These are phyloP conservation scores for Cephus nigrinus DNA, from an alignment of 2,888 invertebrate genomes.

Conservation along the genomic window DNA sequence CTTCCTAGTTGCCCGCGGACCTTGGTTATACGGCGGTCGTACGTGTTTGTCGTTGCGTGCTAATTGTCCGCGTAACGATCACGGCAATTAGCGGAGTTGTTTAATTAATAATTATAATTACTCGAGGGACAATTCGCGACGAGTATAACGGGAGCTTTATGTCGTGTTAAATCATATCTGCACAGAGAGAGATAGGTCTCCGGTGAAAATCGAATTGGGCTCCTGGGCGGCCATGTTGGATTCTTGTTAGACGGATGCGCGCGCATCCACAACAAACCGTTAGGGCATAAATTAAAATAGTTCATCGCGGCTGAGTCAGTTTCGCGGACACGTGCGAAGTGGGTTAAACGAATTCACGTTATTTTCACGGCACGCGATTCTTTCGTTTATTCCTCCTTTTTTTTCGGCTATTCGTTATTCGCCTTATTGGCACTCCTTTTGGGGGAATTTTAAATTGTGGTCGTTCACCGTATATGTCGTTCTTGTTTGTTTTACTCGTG, in stretches of 20 bases:
- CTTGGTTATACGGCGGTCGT: neutral
- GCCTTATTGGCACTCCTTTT: too few species aligned
- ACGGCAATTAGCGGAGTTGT: conserved; percentile 7
- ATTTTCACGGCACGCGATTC: neutral
- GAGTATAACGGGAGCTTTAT: too few species aligned
- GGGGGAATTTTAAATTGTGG: too few species aligned
- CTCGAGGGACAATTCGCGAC: neutral
- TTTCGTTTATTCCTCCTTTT: too few species aligned
- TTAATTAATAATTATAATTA: conserved; percentile 2
- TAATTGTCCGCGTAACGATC: conserved; percentile 15
- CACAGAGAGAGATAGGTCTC: too few species aligned
- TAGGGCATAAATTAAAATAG: neutral
- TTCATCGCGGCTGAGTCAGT: neutral
- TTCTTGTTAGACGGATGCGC: neutral
- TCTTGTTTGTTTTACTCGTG: too few species aligned
- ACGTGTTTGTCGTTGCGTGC: neutral
- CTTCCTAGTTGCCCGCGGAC: neutral
- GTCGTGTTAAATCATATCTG: too few species aligned
- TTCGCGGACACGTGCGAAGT: neutral
- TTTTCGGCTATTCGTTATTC: too few species aligned
- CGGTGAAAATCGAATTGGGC: neutral
- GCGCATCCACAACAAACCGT: neutral
- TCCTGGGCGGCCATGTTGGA: neutral
- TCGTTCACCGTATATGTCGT: too few species aligned
- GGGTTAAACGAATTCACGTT: neutral